A percentile compares a stretch with the other conserved stretches of the same genome.
phyloP scores from a whole-genome alignment of 2,888 invertebrate species.

The Creontiades dilutus region DNA sequence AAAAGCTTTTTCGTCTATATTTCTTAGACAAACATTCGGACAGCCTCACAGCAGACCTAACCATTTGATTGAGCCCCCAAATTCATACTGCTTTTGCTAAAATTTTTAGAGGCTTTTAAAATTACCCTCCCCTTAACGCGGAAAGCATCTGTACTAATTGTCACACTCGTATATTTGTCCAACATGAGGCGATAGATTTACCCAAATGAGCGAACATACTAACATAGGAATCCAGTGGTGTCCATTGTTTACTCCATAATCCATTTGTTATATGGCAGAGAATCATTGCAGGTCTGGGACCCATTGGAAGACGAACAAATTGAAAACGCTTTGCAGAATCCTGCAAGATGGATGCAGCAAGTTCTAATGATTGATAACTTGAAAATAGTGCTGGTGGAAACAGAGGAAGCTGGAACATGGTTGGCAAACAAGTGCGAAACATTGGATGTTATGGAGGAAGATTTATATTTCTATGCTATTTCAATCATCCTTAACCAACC shows the following conservation, averaged over 20 bases:
- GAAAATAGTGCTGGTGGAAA: constrained; percentile 61
- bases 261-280: background rate
- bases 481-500: constrained; percentile 55
- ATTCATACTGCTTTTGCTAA: too few relatives aligned
- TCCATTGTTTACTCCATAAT: background rate
- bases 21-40: too few relatives aligned
- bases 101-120: too few relatives aligned
- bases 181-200: background rate
- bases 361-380: constrained; percentile 34
- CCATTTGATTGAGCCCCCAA: too few relatives aligned
- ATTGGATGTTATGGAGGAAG: constrained; percentile 19
- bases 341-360: constrained; percentile 50
- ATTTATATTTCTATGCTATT: constrained; percentile 42
- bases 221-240: background rate
- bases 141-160: too few relatives aligned
- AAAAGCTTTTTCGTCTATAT: too few relatives aligned
- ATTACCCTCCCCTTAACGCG: too few relatives aligned
- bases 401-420: constrained; percentile 51
- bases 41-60: too few relatives aligned
- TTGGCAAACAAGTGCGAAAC: background rate
- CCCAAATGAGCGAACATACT: background rate
- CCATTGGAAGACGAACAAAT: constrained; percentile 37
- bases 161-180: too few relatives aligned
- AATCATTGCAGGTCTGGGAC: constrained; percentile 53
- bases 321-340: constrained; percentile 37